Percentiles rank a stretch among this genome's conserved stretches.
Evolutionary conservation across 2,797 vertebrate species (phyloP).

Genomic region (Telmatherina bonti): DNA sequence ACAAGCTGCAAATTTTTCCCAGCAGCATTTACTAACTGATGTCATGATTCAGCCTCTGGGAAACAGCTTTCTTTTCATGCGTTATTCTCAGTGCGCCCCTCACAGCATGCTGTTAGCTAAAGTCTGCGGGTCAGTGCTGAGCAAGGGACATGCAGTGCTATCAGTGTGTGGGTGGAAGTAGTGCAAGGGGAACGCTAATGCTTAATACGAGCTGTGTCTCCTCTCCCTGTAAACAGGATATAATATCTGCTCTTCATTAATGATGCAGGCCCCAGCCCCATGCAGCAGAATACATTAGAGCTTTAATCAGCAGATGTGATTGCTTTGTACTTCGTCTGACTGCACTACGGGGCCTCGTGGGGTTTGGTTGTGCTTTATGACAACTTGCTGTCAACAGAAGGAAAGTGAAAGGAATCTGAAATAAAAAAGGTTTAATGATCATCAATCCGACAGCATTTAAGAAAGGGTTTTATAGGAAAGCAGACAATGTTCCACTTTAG

Average conservation of each 20-base stretch:
- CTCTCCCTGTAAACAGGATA: slow-evolving; percentile 79
- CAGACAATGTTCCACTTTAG: slow-evolving; percentile 33
- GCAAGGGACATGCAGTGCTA: slow-evolving; percentile 59
- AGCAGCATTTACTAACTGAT: slow-evolving; percentile 29
- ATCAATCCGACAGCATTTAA: slow-evolving; percentile 67
- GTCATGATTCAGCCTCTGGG: slow-evolving; percentile 32
- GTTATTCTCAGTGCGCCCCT: slow-evolving; percentile 32
- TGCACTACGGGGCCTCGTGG: slow-evolving; percentile 73
- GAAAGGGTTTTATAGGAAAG: slow-evolving; percentile 57
- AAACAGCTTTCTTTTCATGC: slow-evolving; percentile 22
- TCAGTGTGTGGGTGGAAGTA: slow-evolving; percentile 64
- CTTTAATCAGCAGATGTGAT: slow-evolving; percentile 90
- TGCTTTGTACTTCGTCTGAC: slow-evolving; percentile 85
- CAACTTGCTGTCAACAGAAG: slow-evolving; percentile 75
- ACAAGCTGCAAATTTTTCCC: slow-evolving; percentile 18
- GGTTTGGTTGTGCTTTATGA: slow-evolving; percentile 77
- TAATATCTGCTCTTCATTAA: slow-evolving; percentile 85
- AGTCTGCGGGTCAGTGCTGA: slow-evolving; percentile 58
- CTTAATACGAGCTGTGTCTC: slow-evolving; percentile 73
- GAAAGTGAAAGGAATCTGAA: slow-evolving; percentile 64
- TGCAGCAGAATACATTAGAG: slow-evolving; percentile 85
- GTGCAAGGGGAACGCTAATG: slow-evolving; percentile 66
- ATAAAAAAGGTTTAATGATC: slow-evolving; percentile 76
- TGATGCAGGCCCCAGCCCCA: slow-evolving; percentile 81
- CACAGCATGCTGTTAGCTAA: slow-evolving; percentile 32